These are phyloP conservation scores for Marasmarcha lunaedactyla DNA, from an alignment of 2,888 invertebrate genomes.

Conservation along the genomic window DNA sequence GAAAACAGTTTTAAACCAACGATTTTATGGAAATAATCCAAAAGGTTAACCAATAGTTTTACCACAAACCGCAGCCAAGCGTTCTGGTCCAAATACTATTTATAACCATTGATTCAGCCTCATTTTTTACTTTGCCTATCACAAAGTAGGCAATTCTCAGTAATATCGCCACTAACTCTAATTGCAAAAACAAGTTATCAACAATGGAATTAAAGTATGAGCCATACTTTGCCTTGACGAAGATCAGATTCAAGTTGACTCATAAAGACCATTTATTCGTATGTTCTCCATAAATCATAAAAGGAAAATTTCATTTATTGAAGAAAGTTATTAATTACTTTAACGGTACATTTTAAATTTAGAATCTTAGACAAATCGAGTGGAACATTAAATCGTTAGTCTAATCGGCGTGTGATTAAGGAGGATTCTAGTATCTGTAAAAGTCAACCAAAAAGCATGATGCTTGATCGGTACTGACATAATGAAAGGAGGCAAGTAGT, in stretches of 20 bases:
- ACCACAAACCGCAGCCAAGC: no score
- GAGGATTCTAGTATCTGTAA: no score
- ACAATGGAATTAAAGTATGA: constrained; percentile 51
- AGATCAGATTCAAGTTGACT: constrained; percentile 40
- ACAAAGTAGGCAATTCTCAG: background rate
- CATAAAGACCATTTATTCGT: constrained; percentile 18
- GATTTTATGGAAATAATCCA: no score
- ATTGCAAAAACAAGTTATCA: constrained; percentile 45
- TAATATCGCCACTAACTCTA: constrained; percentile 23
- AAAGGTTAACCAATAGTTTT: no score
- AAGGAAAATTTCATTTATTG: background rate
- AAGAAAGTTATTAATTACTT: background rate
- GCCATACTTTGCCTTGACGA: constrained; percentile 46
- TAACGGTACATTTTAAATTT: background rate
- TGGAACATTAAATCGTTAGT: background rate
- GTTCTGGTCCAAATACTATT: no score
- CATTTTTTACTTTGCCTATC: constrained; percentile 18
- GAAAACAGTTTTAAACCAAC: no score
- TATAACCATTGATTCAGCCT: constrained; percentile 19
- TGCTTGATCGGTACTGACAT: constrained; percentile 27
- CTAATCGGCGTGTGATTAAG: constrained; percentile 1
- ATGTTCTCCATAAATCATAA: background rate
- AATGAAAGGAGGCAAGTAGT: constrained; percentile 26
- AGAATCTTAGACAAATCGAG: background rate
- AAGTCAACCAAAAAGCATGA: no score